These are phyloP conservation scores for Lasioglossum marginatum DNA, from an alignment of 2,888 invertebrate genomes.

Conservation along the genomic window DNA sequence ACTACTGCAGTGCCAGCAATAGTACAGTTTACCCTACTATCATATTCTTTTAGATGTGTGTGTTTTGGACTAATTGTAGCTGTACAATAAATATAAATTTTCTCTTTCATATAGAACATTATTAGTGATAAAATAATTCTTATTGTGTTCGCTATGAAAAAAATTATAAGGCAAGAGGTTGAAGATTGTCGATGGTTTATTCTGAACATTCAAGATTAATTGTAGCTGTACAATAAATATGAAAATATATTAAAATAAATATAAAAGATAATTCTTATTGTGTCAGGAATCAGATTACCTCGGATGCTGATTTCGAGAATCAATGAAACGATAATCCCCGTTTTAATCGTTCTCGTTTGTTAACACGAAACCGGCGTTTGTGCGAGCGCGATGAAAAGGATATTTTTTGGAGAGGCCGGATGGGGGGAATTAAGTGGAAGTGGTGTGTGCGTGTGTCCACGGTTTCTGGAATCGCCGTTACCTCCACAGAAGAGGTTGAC, in stretches of 20 bases:
- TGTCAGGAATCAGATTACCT: not conserved
- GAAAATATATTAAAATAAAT: too few relatives aligned
- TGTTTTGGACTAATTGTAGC: too few relatives aligned
- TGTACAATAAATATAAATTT: too few relatives aligned
- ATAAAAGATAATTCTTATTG: too few relatives aligned
- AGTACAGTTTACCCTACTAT: too few relatives aligned
- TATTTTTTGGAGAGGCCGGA: not conserved
- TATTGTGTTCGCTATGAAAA: not conserved
- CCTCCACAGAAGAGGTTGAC: conserved; percentile 43
- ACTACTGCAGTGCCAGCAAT: too few relatives aligned
- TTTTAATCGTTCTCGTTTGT: not conserved
- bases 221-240: too few relatives aligned
- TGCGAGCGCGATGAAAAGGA: not conserved
- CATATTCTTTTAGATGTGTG: too few relatives aligned
- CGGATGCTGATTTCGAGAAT: not conserved
- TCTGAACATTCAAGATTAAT: not conserved
- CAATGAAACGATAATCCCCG: not conserved
- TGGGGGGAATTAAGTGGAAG: not conserved
- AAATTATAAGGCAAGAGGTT: not conserved
- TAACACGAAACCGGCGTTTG: not conserved
- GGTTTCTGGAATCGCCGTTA: conserved; percentile 44
- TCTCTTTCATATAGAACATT: too few relatives aligned
- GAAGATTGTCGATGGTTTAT: not conserved
- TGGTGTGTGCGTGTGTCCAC: conserved; percentile 24
- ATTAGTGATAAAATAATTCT: not conserved